Evolutionary conservation across 2,797 vertebrate genomes (phyloP).

Genomic region (Acipenser oxyrinchus): DNA sequence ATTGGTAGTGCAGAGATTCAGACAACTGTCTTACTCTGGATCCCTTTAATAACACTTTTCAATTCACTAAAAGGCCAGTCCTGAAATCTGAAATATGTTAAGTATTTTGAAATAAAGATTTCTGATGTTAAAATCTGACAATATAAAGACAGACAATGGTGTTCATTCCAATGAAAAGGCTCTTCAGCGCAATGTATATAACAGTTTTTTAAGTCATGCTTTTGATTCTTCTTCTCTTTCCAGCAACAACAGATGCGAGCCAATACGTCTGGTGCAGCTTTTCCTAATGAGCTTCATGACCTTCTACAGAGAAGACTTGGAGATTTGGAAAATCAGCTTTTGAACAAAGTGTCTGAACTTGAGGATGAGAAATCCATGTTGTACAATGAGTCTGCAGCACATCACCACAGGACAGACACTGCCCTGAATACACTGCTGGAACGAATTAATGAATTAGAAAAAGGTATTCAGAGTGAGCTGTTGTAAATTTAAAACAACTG

Average conservation of each 20-base stretch:
- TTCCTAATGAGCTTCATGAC: conserved; percentile 80
- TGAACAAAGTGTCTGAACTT: conserved; percentile 84
- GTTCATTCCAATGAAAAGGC: too few relatives aligned
- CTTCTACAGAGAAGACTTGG: conserved; percentile 82
- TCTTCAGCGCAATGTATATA: too few relatives aligned
- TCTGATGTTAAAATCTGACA: too few relatives aligned
- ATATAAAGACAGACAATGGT: too few relatives aligned
- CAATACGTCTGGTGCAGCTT: conserved; percentile 67
- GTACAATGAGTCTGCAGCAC: conserved; percentile 86
- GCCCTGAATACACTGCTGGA: conserved; percentile 79
- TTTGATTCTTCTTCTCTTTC: neutral
- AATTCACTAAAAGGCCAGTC: too few relatives aligned
- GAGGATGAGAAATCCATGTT: conserved; percentile 87
- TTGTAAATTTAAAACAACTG: neutral
- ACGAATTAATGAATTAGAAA: conserved; percentile 85
- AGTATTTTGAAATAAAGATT: too few relatives aligned
- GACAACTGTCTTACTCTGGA: too few relatives aligned
- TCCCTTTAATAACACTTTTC: too few relatives aligned
- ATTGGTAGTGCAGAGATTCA: too few relatives aligned
- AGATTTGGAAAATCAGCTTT: conserved; percentile 84
- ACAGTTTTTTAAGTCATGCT: too few relatives aligned
- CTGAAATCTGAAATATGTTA: too few relatives aligned
- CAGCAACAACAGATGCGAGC: conserved; percentile 80
- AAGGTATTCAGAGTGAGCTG: conserved; percentile 56
- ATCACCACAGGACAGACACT: conserved; percentile 82